Evolutionary conservation across 2,797 vertebrate genomes (phyloP), one percentile per base, ranked within the genome.

Genomic region (Trachops cirrhosus): DNA sequence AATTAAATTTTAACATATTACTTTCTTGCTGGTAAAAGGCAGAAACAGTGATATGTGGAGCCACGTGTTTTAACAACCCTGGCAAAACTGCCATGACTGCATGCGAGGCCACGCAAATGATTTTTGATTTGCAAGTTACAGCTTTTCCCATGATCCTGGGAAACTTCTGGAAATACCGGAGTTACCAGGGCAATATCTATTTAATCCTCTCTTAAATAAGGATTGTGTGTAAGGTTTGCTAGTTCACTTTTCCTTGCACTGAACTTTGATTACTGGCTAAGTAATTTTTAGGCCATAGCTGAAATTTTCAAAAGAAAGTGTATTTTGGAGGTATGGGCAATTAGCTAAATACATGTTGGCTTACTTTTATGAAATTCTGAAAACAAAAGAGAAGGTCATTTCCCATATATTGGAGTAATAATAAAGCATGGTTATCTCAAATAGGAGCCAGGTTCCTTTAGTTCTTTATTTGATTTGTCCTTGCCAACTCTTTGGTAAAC

Each of bases 11-110:
- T 41, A 93, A 57, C 79, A 48, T 2, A 93, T 62, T 80, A 54
- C 85, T 91, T 83, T 12, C 82, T 97, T 97, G 41, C 77, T 95
- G 93, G 50, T 93, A 46, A 97, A 92, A 93, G 83, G 15, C 50
- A 86, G 32, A 83, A 22, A 64, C 64, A 97, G 89, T 93, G 37
- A 16, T 71, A 86, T 41, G 83, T 83, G 39, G 48, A 95, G 73
- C 34, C 11, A 2, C 2, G 67, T 92, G 24, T 83, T 93, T 78
- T 94, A 59, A 82, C 84, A 92, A 68, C 29, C 9, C 71, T 97
- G 68, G 82, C 92, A 95, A 93, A 94, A 34, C 44, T 91, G 16
- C 18, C 26, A 9, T 48, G 90, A 79, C 44, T 89, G 86, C 39
- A 89, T 97, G 32, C 70, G 37, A 82, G 11, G 59, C 54, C 59